phyloP scores from a whole-genome alignment of 2,797 vertebrate species.

The Eulemur albifrons region DNA sequence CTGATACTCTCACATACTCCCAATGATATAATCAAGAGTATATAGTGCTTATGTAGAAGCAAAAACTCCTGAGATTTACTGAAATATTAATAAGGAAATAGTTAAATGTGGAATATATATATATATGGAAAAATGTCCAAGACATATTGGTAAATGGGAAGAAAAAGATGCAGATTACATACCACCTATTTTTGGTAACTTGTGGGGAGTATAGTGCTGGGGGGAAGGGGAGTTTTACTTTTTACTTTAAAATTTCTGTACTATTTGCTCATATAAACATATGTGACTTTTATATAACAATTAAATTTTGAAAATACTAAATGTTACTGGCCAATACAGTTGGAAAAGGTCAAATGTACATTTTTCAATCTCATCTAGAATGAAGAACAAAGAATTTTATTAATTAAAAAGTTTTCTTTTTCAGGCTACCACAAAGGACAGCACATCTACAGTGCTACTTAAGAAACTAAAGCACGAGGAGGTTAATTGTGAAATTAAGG shows the following conservation, averaged over 20 bases:
- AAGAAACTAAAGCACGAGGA: neutral
- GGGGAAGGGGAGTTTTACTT: neutral
- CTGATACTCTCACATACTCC: neutral
- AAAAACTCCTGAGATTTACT: neutral
- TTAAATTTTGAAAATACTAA: slow-evolving; percentile 21
- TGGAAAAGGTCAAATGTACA: neutral
- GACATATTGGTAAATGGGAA: neutral
- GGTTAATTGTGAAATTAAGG: slow-evolving; percentile 14
- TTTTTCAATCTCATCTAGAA: neutral
- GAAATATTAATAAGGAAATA: neutral
- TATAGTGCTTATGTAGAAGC: neutral
- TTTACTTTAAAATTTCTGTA: slow-evolving; percentile 8
- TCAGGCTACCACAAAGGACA: neutral
- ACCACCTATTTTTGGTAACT: neutral
- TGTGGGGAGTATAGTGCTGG: neutral
- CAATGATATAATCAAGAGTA: neutral
- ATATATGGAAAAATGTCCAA: neutral
- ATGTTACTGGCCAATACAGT: neutral
- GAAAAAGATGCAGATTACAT: neutral
- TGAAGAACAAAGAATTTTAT: neutral
- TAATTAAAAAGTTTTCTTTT: slow-evolving; percentile 3
- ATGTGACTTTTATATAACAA: neutral
- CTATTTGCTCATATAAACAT: neutral
- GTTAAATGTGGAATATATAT: neutral
- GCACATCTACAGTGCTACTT: neutral